Percentiles rank a stretch among this genome's conserved stretches.
Evolutionary conservation across 2,113 vertebrate genomes (phyloP).

Genomic region (Anthoscopus minutus): DNA sequence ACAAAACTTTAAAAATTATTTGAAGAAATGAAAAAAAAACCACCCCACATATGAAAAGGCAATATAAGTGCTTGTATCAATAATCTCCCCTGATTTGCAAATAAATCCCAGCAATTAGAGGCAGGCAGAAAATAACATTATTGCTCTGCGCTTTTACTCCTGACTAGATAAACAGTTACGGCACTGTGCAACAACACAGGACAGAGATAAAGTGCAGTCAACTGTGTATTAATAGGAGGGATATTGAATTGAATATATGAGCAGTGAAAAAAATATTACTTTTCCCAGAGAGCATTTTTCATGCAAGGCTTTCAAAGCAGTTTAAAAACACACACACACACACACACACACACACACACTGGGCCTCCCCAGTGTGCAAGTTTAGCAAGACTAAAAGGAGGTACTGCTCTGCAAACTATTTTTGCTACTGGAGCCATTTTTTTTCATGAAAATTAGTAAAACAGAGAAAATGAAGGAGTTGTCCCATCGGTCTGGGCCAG

Average conservation of each 20-base stretch:
- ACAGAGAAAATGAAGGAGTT: background rate
- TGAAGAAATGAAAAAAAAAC: background rate
- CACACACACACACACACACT: background rate
- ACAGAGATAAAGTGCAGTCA: conserved; percentile 41
- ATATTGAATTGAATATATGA: conserved; percentile 1
- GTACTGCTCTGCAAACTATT: background rate
- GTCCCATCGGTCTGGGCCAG: background rate
- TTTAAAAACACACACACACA: background rate
- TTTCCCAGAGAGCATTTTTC: background rate
- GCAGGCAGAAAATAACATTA: conserved; percentile 2
- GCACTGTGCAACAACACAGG: background rate
- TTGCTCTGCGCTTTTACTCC: background rate
- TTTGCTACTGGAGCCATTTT: background rate
- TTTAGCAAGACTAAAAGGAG: background rate
- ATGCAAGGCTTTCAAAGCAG: background rate
- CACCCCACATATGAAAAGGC: background rate
- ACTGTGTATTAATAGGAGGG: background rate
- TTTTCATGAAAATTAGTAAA: background rate
- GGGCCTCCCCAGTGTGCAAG: no score
- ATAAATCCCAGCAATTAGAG: conserved; percentile 21
- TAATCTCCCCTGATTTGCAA: background rate
- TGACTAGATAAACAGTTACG: background rate
- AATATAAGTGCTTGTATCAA: background rate
- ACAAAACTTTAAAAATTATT: background rate
- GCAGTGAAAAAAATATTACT: conserved; percentile 4